Base-by-base conservation (phyloP, 2,888 invertebrate genomes). In the Drosophila colorata region DNA sequence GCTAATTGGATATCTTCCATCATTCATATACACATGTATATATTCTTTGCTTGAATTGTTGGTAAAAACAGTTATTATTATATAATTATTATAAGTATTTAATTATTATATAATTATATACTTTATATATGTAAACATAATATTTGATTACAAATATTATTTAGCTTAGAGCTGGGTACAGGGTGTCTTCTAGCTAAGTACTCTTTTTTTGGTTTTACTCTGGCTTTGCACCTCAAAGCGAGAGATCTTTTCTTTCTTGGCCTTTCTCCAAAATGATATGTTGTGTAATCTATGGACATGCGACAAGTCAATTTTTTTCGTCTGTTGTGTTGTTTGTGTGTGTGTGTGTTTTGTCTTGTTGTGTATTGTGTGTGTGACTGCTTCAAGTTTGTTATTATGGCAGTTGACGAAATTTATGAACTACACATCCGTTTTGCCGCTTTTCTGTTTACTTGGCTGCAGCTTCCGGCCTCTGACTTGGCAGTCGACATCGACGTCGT, bases 381-480 rank as follows among this genome's bases (percentile, higher is more conserved):
- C 63, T 38, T 70, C 47, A 55, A 82, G 75, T 88, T 82, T 88
- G 86, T 74, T 82, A 82, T 89, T 82, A 73, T 85, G 80, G 83
- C 89, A 77, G 80, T 89, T 88, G 74, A 82, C 89, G 80, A 88
- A 89, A 86, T 86, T 86, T 86, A 89, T 89, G 89, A 86, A 88
- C 77, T 89, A 86, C 85, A 86, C 88, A 89, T 86, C 88, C 85
- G 88, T 72, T 88, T 77, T 70, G 82, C 68, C 72, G 80, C 77
- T 66, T 66, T 78, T 57, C 83, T 86, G 83, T 85, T 81, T 82
- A 69, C 74, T 86, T 66, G 75, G 68, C 64, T 81, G 64, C 82
- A 69, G 86, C 72, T 75, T 87, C 89, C 86, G 85, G 70, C 55
- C 46, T 33, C 53, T 52, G 66, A 35, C 59, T 74, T 71, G 59